phyloP scores from a whole-genome alignment of 2,797 vertebrate genomes.

The Streptopelia turtur region DNA sequence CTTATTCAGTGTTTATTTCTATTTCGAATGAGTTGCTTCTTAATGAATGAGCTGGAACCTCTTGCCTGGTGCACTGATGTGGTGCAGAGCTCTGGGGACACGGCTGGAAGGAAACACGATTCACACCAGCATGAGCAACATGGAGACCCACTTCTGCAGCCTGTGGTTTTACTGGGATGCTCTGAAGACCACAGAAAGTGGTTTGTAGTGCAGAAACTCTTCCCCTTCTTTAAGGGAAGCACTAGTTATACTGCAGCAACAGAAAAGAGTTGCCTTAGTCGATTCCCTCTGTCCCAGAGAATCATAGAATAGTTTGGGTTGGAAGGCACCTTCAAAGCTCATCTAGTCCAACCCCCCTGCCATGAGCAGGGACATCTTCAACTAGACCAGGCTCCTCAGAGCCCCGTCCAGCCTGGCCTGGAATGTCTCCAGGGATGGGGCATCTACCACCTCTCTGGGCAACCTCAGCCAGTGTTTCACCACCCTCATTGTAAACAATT shows the following conservation, averaged over 20 bases:
- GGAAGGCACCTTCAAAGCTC: too few species aligned
- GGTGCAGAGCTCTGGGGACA: background rate
- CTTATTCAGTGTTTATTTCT: background rate
- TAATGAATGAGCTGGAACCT: background rate
- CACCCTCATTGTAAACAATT: too few species aligned
- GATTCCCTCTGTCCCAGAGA: background rate
- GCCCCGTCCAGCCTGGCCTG: too few species aligned
- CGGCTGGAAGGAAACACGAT: background rate
- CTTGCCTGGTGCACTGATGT: accelerated
- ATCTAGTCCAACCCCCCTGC: too few species aligned
- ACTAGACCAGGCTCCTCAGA: too few species aligned
- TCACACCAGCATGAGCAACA: background rate
- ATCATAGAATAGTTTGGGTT: too few species aligned
- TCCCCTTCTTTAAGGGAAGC: background rate
- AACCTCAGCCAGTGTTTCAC: too few species aligned
- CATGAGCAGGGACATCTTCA: too few species aligned
- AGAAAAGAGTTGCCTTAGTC: accelerated
- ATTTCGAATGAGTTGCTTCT: background rate
- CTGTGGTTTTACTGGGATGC: background rate
- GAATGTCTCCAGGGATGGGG: too few species aligned
- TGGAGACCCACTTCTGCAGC: background rate
- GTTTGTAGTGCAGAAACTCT: background rate
- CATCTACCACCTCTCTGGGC: too few species aligned
- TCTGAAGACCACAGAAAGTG: background rate
- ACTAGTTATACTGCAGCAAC: accelerated